Evolutionary conservation across 2,113 vertebrate species (phyloP).

Genomic region (Lepus europaeus): DNA sequence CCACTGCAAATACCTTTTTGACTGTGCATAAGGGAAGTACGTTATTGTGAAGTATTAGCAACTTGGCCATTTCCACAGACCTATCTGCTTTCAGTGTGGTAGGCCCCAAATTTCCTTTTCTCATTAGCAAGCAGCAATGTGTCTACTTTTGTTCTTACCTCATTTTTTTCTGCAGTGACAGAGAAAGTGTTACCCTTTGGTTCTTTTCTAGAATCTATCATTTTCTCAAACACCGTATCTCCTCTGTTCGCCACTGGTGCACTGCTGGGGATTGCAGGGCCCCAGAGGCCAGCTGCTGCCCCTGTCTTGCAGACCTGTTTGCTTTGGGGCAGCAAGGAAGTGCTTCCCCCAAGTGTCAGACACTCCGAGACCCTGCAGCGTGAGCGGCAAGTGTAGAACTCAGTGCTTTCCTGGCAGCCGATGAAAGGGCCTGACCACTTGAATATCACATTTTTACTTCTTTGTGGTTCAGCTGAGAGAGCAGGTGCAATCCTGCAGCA

Average conservation of each 20-base stretch:
- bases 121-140: slow-evolving; percentile 1
- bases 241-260: slow-evolving; percentile 19
- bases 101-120: neutral
- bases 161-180: slow-evolving; percentile 53
- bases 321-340: slow-evolving; percentile 37
- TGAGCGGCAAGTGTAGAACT: neutral
- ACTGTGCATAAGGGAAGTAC: neutral
- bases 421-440: slow-evolving; percentile 26
- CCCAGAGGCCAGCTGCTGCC: slow-evolving; percentile 19
- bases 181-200: neutral
- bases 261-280: slow-evolving; percentile 27
- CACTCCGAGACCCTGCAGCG: slow-evolving; percentile 22
- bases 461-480: slow-evolving; percentile 38
- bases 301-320: slow-evolving; percentile 20
- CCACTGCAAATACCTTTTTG: neutral
- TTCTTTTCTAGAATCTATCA: slow-evolving; percentile 63
- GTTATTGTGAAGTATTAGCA: slow-evolving; percentile 48
- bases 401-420: slow-evolving; percentile 25
- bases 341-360: neutral
- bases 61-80: neutral
- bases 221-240: slow-evolving; percentile 50
- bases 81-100: neutral
- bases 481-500: slow-evolving; percentile 19
- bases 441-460: slow-evolving; percentile 45
- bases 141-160: slow-evolving; percentile 35